A percentile compares a stretch with the other conserved stretches of the same genome.
Evolutionary conservation across 2,113 vertebrate genomes (phyloP).

Genomic region (Passer montanus): DNA sequence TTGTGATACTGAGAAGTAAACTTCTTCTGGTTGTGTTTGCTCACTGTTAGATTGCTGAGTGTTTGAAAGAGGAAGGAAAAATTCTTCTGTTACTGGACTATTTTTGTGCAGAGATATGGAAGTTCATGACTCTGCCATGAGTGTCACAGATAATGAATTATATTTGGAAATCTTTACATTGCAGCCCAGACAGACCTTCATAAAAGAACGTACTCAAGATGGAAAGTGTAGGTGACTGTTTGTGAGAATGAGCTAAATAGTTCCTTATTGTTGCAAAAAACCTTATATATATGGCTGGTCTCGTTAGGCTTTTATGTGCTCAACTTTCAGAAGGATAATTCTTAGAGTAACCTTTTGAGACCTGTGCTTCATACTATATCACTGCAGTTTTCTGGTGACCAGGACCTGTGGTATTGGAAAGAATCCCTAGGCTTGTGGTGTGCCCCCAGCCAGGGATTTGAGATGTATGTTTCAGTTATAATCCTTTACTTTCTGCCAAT

Average conservation of each 20-base stretch:
- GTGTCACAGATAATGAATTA: neutral
- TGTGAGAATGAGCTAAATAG: neutral
- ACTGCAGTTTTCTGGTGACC: neutral
- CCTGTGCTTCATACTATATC: neutral
- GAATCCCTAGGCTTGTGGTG: neutral
- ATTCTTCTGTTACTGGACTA: neutral
- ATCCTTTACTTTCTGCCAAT: neutral
- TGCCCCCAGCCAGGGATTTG: neutral
- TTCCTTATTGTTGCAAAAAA: neutral
- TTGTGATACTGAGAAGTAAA: neutral
- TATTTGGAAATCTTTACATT: neutral
- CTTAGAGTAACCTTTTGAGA: neutral
- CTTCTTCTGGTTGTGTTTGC: neutral
- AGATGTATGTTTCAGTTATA: neutral
- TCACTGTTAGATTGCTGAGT: neutral
- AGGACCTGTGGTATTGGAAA: neutral
- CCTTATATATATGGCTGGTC: neutral
- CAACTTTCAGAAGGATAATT: neutral
- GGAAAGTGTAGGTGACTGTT: neutral
- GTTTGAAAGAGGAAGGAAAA: neutral
- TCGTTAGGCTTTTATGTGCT: neutral
- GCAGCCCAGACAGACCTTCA: neutral
- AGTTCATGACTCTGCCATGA: neutral
- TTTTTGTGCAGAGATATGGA: neutral
- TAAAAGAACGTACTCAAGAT: neutral